phyloP scores from a whole-genome alignment of 2,797 vertebrate species.

The Enteromius viviparus region DNA sequence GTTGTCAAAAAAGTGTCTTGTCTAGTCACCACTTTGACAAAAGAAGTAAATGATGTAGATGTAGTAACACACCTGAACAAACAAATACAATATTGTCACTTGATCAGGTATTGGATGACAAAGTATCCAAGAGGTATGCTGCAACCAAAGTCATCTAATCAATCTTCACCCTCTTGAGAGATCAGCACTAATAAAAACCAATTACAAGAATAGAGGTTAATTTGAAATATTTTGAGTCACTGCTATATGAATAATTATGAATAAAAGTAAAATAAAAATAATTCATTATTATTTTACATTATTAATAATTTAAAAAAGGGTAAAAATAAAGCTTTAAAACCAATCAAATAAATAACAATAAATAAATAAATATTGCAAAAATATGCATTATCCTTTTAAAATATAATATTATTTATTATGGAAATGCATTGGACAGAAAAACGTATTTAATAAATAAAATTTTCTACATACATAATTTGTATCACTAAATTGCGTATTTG shows the following conservation, averaged over 20 bases:
- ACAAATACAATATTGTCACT: too few species aligned
- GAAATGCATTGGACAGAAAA: too few species aligned
- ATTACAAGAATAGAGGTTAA: not conserved
- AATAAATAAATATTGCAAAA: too few species aligned
- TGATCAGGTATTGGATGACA: not conserved
- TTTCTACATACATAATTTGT: too few species aligned
- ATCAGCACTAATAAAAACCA: not conserved
- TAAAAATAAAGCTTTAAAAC: not conserved
- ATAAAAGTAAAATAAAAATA: too few species aligned
- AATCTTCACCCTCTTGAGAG: not conserved
- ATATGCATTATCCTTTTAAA: not conserved
- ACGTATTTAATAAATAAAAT: too few species aligned
- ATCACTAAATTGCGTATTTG: not conserved
- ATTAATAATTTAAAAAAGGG: too few species aligned
- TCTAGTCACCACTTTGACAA: not conserved
- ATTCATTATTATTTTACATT: too few species aligned
- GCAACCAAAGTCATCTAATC: not conserved
- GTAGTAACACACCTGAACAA: not conserved
- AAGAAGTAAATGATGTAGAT: not conserved
- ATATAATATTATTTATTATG: not conserved
- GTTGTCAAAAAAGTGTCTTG: not conserved
- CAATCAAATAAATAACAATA: too few species aligned
- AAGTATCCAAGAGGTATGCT: not conserved
- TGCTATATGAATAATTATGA: too few species aligned
- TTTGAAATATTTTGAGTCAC: not conserved